Base-by-base conservation (phyloP, 2,888 invertebrate species). In the Chalcis sispes region DNA sequence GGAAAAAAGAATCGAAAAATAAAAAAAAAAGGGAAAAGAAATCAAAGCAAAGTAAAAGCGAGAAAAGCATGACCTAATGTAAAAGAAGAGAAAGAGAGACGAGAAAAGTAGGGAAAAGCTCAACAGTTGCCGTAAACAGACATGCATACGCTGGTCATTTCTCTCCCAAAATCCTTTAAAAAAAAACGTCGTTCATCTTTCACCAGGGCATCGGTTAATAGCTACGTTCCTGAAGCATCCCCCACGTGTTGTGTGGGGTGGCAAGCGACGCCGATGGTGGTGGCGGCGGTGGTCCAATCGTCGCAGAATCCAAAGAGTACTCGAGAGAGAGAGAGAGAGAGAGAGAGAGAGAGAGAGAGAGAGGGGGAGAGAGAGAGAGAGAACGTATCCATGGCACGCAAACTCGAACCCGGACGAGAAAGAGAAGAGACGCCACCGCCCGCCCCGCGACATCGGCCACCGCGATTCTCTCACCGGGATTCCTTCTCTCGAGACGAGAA, bases 281-380 rank as follows among this genome's bases (percentile, higher is more conserved):
- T 83, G 82, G 84, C 84, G 85, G 84, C 83, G 85, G 79, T 81
- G 87, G 87, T 87, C 88, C 88, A 87, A 88, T 88, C 88, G 87
- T 87, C 88, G 87, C 87, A 88, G 87, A 86, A 88, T 88, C 87
- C 85, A 78, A 82, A 82, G 83, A 89, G 18, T 69, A 42, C 90
- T 90, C 90, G 3, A 32, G 32, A 3, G 15, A 32, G 54, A 36
- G 25, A 40, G 40, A 18, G 54, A 13, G 23, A 25, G n/a, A 58
- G 32, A 29, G 18, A 8, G 56, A n/a, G 50, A 61, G 71, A 71
- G 71, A 71, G 29, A 54, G 32, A 46, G 48, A 56, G 58, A 40
- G 46, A 40, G 56, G 48, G 25, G 42, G 42, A 50, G 65, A 65
- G 52, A 8, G 40, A 42, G 42, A 61, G 61, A n/a, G 40, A n/a